A percentile compares a stretch with the other conserved stretches of the same genome.
These are phyloP conservation scores for Drusus annulatus DNA, from an alignment of 1,140 invertebrate species.

Conservation along the genomic window DNA sequence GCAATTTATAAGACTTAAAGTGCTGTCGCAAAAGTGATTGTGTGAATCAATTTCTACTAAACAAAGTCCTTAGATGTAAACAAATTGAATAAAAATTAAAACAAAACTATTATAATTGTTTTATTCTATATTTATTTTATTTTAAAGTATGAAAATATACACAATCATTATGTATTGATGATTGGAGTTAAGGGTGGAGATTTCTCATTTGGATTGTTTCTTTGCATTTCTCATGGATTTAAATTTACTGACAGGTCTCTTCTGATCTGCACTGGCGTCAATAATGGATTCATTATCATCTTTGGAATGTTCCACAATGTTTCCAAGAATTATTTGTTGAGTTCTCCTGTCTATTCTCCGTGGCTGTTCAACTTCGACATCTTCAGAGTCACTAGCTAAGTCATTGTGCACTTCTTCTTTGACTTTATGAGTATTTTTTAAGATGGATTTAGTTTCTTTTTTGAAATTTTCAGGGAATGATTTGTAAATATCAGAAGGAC, in stretches of 20 bases:
- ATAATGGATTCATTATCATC: neutral
- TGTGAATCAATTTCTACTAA: conserved; percentile 33
- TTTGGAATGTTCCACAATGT: conserved; percentile 47
- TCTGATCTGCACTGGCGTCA: neutral
- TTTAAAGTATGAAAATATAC: conserved; percentile 8
- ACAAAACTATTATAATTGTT: conserved; percentile 3
- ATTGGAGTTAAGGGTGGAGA: neutral
- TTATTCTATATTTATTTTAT: neutral
- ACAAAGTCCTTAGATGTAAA: conserved; percentile 36
- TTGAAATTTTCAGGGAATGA: conserved; percentile 61
- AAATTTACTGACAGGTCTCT: conserved; percentile 53
- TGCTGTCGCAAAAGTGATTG: conserved; percentile 39
- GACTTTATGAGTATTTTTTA: conserved; percentile 63
- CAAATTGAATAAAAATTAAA: conserved; percentile 37
- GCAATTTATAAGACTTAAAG: conserved; percentile 36
- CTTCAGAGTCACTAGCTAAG: neutral
- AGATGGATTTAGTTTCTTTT: conserved; percentile 64
- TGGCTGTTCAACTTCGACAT: conserved; percentile 6
- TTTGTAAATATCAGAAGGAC: conserved; percentile 67
- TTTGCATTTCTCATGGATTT: conserved; percentile 50
- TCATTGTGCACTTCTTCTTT: conserved; percentile 51
- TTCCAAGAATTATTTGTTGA: conserved; percentile 38
- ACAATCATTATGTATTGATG: conserved; percentile 9
- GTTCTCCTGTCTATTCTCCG: neutral
- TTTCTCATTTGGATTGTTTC: conserved; percentile 33